Percentiles rank a stretch among this genome's conserved stretches.
These are phyloP conservation scores for Cinclus cinclus DNA, from an alignment of 2,113 vertebrate species.

Conservation along the genomic window DNA sequence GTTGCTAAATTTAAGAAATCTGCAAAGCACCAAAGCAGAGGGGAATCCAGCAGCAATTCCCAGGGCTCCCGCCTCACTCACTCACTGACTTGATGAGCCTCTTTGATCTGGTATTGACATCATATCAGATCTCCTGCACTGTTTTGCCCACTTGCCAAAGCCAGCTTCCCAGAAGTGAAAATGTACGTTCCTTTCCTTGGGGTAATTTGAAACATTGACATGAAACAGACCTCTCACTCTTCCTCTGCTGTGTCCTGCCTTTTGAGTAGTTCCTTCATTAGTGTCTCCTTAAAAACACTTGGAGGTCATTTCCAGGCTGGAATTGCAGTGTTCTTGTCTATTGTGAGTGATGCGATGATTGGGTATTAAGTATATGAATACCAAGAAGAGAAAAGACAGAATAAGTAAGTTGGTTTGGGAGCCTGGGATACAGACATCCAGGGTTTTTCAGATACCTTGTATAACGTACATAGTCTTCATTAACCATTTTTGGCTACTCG, in stretches of 20 bases:
- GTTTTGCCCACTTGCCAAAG: slow-evolving; percentile 41
- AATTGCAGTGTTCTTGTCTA: slow-evolving; percentile 29
- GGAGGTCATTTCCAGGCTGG: slow-evolving; percentile 40
- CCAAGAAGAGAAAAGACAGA: slow-evolving; percentile 28
- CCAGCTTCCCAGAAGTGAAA: slow-evolving; percentile 35
- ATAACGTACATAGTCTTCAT: slow-evolving; percentile 4
- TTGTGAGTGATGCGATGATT: not conserved
- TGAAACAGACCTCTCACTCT: slow-evolving; percentile 33
- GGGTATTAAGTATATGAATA: slow-evolving; percentile 9
- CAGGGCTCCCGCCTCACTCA: not conserved
- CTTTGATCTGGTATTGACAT: slow-evolving; percentile 66
- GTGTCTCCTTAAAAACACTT: slow-evolving; percentile 44
- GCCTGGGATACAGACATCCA: slow-evolving; percentile 15
- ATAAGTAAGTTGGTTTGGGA: slow-evolving; percentile 41
- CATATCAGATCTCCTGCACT: slow-evolving; percentile 30
- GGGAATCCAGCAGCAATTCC: slow-evolving; percentile 67
- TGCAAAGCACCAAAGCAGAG: not conserved
- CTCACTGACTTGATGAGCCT: slow-evolving; percentile 32
- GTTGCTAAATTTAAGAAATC: not conserved
- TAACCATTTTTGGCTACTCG: not conserved
- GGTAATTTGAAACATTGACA: slow-evolving; percentile 51
- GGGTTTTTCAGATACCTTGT: not conserved
- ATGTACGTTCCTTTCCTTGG: slow-evolving; percentile 13
- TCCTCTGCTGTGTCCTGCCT: slow-evolving; percentile 18
- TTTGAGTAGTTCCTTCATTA: not conserved